These are phyloP conservation scores for Numida meleagris DNA, from an alignment of 2,113 vertebrate genomes.

Conservation along the genomic window DNA sequence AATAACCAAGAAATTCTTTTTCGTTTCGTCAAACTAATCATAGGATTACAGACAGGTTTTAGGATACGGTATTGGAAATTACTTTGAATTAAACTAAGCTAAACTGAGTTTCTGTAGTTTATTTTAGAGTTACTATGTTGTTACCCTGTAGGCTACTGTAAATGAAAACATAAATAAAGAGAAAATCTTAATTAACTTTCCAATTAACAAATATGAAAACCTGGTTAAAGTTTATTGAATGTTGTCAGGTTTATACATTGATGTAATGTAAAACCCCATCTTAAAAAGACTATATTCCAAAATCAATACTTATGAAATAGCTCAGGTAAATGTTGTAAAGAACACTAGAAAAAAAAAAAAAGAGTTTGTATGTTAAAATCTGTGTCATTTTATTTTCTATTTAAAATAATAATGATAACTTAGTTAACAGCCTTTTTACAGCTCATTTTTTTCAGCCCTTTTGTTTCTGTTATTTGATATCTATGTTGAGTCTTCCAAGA, in stretches of 20 bases:
- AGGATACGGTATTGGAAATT: neutral
- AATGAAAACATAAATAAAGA: neutral
- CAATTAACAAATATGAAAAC: neutral
- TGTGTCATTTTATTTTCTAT: neutral
- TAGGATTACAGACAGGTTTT: neutral
- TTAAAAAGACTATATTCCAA: neutral
- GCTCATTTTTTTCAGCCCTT: neutral
- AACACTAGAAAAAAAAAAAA: neutral
- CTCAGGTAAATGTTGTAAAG: neutral
- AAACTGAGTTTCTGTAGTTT: neutral
- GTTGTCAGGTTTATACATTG: neutral
- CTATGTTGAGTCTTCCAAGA: neutral
- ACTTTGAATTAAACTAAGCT: neutral
- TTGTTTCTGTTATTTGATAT: conserved; percentile 2
- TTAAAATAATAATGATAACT: neutral
- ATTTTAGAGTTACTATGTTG: neutral
- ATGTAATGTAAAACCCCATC: neutral
- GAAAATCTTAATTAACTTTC: neutral
- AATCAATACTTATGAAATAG: neutral
- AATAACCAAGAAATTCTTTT: neutral
- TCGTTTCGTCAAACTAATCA: neutral
- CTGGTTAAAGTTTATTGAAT: neutral
- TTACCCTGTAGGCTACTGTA: neutral
- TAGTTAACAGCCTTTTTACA: neutral
- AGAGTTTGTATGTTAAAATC: neutral